Evolutionary conservation across 1,140 invertebrate species (phyloP).

Genomic region (Drosophila gunungcola): DNA sequence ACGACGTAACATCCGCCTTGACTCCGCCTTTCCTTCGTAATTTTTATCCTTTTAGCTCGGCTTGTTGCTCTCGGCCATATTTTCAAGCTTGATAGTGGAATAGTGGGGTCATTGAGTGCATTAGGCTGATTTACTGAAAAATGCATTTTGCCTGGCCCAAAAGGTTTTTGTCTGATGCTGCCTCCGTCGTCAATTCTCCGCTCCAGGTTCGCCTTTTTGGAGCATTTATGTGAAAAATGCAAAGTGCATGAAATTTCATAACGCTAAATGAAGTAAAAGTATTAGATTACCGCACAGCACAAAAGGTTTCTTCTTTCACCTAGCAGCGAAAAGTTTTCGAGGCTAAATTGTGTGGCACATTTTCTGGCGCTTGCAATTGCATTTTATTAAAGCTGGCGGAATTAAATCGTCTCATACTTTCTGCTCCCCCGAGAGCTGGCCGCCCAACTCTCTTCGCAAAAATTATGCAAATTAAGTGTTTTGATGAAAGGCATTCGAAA

Average conservation of each 20-base stretch:
- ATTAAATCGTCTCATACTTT: constrained; percentile 60
- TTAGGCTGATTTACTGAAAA: constrained; percentile 71
- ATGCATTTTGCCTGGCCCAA: constrained; percentile 43
- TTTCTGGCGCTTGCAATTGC: constrained; percentile 55
- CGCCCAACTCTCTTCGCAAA: constrained; percentile 54
- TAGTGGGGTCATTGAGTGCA: constrained; percentile 65
- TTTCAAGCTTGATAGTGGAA: constrained; percentile 27
- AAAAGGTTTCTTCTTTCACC: constrained; percentile 31
- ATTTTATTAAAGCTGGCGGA: constrained; percentile 74
- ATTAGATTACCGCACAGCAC: constrained; percentile 62
- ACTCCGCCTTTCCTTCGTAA: background rate
- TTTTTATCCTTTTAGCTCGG: constrained; percentile 37
- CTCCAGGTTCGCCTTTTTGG: constrained; percentile 17
- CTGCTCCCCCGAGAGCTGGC: constrained; percentile 11
- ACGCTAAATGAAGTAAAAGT: constrained; percentile 76
- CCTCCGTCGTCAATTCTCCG: constrained; percentile 7
- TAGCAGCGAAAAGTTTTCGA: constrained; percentile 12
- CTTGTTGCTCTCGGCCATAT: constrained; percentile 48
- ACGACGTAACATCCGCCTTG: constrained; percentile 19
- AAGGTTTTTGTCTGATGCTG: constrained; percentile 47
- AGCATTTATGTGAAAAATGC: constrained; percentile 53
- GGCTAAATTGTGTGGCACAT: constrained; percentile 37
- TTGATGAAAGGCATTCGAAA: constrained; percentile 75
- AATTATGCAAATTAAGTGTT: constrained; percentile 82
- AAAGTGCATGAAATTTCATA: constrained; percentile 73